A percentile compares a stretch with the other conserved stretches of the same genome.
These are phyloP conservation scores for Eutolmus rufibarbis DNA, from an alignment of 2,888 invertebrate genomes.

Conservation along the genomic window DNA sequence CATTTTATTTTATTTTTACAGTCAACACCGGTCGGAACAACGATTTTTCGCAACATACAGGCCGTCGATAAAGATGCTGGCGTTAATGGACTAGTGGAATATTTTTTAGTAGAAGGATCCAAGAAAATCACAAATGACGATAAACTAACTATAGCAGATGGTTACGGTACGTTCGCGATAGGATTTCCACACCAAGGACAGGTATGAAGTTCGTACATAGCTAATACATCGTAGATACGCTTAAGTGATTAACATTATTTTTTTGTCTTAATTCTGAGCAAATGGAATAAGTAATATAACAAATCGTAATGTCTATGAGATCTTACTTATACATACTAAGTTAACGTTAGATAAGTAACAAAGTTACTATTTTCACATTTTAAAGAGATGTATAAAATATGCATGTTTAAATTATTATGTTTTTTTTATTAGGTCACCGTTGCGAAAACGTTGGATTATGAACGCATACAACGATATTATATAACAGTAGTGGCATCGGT, in stretches of 20 bases:
- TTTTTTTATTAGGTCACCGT: conserved; percentile 71
- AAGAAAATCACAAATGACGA: conserved; percentile 64
- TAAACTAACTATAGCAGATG: conserved; percentile 75
- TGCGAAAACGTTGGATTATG: conserved; percentile 85
- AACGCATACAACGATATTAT: conserved; percentile 84
- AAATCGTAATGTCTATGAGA: not conserved
- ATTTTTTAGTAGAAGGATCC: conserved; percentile 77
- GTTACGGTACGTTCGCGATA: conserved; percentile 83
- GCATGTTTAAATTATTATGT: too few species aligned
- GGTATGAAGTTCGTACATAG: conserved; percentile 50
- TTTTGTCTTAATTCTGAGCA: not conserved
- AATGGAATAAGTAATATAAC: not conserved
- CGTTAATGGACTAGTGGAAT: conserved; percentile 87
- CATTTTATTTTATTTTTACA: too few species aligned
- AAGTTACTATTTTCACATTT: too few species aligned
- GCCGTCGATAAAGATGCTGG: conserved; percentile 86
- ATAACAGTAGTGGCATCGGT: conserved; percentile 89
- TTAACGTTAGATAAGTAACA: too few species aligned
- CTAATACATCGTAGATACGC: not conserved
- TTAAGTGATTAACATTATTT: too few species aligned
- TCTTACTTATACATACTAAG: too few species aligned
- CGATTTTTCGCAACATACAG: conserved; percentile 81
- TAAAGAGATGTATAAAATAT: too few species aligned
- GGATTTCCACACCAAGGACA: conserved; percentile 88
- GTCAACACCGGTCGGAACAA: conserved; percentile 86